Evolutionary conservation across 92 coral and sea anemone genomes (phyloP), one percentile per base, ranked within the genome.

Genomic region (Porites divaricata): DNA sequence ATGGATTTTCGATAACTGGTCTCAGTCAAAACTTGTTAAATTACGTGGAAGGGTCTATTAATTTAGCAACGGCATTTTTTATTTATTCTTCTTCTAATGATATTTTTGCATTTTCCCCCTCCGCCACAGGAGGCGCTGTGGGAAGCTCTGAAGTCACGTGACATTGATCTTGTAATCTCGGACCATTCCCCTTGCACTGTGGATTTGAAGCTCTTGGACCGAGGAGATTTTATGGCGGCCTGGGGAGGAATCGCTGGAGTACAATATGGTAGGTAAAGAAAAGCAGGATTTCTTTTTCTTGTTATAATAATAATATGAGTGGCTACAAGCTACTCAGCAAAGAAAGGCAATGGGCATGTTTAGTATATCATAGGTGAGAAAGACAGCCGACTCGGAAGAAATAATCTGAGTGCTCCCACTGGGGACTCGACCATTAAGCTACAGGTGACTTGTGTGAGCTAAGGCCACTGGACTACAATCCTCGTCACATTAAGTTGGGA

Each of bases 171-270:
- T n/a, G 96, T 93, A 12, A 88, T 93, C 69, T 93, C 96, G 17
- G 96, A 93, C 87, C 96, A 93, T 69, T 93, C 96, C 6, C 96
- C 96, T 9, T 93, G 96, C 49, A 93, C 96, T 11, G 89, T 86
- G 58, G 94, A 93, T 84, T 85, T 93, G 28, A 93, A 93, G 80
- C 72, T 84, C 20, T 23, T 93, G 75, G 96, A 93, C 63, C 63
- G 72, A 73, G 96, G 96, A 6, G 94, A 93, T 81, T 93, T 93
- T 70, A 77, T 93, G 72, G 88, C 78, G 41, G 96, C 96, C 77
- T 93, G 96, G 96, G 96, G 96, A 69, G 96, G 96, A 70, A 91
- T 93, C 41, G 81, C 96, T 5, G 89, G 92, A 0, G 92, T 93
- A 1, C 96, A 93, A 62, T 93, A 84, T 81, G 96, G 96, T 93